Percentiles rank a stretch among this genome's conserved stretches.
Conservation (phyloP, 1,140 invertebrate genomes). For the Bombus cullumanus region DNA sequence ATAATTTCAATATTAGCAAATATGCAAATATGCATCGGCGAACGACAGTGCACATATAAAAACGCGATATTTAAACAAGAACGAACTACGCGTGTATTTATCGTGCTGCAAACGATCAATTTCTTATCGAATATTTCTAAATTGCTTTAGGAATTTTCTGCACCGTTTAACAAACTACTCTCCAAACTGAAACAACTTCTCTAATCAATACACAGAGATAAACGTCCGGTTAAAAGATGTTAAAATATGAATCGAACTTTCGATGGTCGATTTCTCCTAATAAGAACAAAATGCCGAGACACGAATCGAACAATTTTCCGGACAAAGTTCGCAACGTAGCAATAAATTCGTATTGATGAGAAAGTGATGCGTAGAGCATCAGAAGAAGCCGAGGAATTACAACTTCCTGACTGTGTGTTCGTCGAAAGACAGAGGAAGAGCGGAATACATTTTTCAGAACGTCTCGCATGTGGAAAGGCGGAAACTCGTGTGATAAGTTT, state of each 20-base stretch:
- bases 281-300: no score
- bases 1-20: no score
- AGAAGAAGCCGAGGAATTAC: no score
- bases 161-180: background rate
- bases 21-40: no score
- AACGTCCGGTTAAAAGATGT: background rate
- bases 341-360: background rate
- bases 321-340: background rate
- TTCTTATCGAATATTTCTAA: no score
- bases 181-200: background rate
- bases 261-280: no score
- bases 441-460: background rate
- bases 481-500: background rate
- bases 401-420: background rate
- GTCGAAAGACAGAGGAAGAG: background rate
- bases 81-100: no score
- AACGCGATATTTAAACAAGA: no score
- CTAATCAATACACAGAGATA: no score
- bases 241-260: background rate
- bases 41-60: no score
- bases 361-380: background rate
- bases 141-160: no score
- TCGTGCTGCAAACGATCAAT: no score
- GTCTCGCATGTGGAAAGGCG: background rate
- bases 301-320: background rate